Conservation (phyloP, 2,888 invertebrate genomes). For the Pterostichus niger region DNA sequence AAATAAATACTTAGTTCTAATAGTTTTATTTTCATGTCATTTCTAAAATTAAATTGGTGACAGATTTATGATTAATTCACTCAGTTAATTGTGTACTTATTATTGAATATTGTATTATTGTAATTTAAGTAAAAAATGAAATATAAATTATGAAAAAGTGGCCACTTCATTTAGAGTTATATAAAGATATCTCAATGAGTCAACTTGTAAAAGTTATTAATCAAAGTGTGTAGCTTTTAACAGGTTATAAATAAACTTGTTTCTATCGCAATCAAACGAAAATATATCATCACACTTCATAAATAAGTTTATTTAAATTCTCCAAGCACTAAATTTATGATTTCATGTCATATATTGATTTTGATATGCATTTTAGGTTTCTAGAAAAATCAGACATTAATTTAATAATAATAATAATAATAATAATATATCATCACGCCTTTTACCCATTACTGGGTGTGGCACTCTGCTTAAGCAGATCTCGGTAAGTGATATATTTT, state of each 20-base stretch:
- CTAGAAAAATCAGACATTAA: too few relatives aligned
- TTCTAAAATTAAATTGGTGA: too few relatives aligned
- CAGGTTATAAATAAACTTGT: constrained; percentile 55
- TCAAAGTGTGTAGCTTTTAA: constrained; percentile 59
- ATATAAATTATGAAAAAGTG: constrained; percentile 1
- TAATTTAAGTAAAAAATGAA: neutral
- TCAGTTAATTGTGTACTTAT: neutral
- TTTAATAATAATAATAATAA: too few relatives aligned
- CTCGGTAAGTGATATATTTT: too few relatives aligned
- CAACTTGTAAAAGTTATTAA: constrained; percentile 39
- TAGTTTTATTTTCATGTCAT: too few relatives aligned
- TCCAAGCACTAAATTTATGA: neutral
- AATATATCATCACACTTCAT: constrained; percentile 52
- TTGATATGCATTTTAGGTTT: neutral
- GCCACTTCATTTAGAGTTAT: constrained; percentile 29
- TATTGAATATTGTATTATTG: neutral
- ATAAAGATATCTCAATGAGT: constrained; percentile 60
- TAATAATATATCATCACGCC: too few relatives aligned
- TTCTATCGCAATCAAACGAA: constrained; percentile 42
- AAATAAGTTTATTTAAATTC: constrained; percentile 35
- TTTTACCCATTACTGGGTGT: too few relatives aligned
- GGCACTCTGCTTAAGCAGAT: too few relatives aligned
- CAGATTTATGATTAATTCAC: too few relatives aligned
- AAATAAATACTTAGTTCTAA: neutral
- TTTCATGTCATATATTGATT: neutral